Evolutionary conservation across 2,113 vertebrate genomes (phyloP).

Genomic region (Puma concolor): DNA sequence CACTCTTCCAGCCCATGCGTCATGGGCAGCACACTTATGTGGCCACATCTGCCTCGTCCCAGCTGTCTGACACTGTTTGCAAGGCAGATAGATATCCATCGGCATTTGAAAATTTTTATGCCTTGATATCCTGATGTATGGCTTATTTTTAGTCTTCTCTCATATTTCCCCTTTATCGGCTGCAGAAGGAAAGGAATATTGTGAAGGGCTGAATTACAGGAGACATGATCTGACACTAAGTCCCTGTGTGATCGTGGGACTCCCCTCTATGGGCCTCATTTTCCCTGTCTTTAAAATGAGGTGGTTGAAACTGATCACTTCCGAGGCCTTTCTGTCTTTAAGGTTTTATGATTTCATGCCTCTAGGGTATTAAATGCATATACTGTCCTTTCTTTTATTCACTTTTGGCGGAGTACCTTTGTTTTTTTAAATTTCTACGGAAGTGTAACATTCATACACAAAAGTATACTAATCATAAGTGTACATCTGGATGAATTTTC

Average conservation of each 20-base stretch:
- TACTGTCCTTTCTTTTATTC: background rate
- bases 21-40: conserved; percentile 52
- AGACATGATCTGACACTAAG: background rate
- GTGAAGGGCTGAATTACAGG: background rate
- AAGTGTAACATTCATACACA: background rate
- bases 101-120: background rate
- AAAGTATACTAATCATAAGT: background rate
- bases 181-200: background rate
- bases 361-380: background rate
- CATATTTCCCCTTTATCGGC: background rate
- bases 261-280: background rate
- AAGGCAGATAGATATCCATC: conserved; percentile 54
- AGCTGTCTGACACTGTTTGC: conserved; percentile 56
- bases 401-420: background rate
- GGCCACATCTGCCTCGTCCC: conserved; percentile 46
- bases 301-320: background rate
- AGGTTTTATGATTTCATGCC: background rate
- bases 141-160: background rate
- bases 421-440: background rate
- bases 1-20: conserved; percentile 55
- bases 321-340: background rate
- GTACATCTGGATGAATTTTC: background rate
- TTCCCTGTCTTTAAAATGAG: background rate
- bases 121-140: background rate
- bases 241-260: background rate